Percentiles rank a stretch among this genome's conserved stretches.
Conservation (phyloP, 2,888 invertebrate genomes). For the Drosophila lacicola region DNA sequence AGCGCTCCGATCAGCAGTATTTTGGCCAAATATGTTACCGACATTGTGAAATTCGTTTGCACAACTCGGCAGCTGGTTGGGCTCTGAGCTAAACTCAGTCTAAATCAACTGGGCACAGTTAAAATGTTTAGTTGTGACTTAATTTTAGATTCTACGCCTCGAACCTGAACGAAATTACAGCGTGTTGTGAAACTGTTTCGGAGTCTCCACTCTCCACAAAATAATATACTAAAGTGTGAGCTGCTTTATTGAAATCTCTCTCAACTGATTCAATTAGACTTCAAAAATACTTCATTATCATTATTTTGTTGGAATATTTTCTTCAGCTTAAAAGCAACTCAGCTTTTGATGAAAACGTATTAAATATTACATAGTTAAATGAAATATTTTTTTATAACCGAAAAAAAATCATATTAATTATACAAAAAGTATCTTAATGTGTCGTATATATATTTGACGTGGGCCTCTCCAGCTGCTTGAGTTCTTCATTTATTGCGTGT, state of each 20-base stretch:
- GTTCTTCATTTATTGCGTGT: not conserved
- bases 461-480: not conserved
- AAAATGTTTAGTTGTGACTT: conserved; percentile 44
- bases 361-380: too few species aligned
- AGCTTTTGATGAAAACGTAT: too few species aligned
- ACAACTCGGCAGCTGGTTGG: not conserved
- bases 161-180: conserved; percentile 1
- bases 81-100: conserved; percentile 17
- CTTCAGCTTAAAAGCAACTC: too few species aligned
- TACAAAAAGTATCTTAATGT: too few species aligned
- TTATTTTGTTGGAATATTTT: too few species aligned
- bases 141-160: conserved; percentile 42
- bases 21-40: conserved; percentile 22
- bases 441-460: not conserved
- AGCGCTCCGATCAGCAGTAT: conserved; percentile 43
- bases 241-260: too few species aligned
- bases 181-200: not conserved
- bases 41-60: conserved; percentile 47
- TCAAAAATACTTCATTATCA: too few species aligned
- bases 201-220: not conserved
- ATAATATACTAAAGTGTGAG: too few species aligned
- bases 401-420: too few species aligned
- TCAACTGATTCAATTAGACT: too few species aligned
- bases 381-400: too few species aligned
- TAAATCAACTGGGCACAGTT: conserved; percentile 33